These are phyloP conservation scores for Manis javanica DNA, from an alignment of 2,797 vertebrate genomes.

Conservation along the genomic window DNA sequence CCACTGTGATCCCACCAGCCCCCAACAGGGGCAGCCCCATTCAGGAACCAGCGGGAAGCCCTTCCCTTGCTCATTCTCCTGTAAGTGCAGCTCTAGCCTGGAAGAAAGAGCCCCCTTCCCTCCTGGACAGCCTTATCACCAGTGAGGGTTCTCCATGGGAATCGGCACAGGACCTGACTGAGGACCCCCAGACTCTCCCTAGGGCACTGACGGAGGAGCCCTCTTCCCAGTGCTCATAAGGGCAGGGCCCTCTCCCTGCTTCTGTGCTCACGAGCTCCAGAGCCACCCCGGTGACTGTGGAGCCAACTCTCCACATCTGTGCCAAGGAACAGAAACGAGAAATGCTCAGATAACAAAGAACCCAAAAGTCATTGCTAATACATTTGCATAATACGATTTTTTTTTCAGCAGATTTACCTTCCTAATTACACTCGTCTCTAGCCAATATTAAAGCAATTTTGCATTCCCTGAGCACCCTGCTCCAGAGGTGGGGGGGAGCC, in stretches of 20 bases:
- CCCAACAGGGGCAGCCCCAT: background rate
- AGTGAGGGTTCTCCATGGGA: background rate
- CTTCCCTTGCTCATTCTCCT: background rate
- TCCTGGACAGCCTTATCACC: background rate
- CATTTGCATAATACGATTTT: conserved; percentile 77
- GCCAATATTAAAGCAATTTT: conserved; percentile 80
- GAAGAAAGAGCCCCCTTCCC: background rate
- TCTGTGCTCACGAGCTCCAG: background rate
- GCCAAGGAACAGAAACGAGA: conserved; percentile 65
- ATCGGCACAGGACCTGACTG: background rate
- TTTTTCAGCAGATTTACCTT: conserved; percentile 80
- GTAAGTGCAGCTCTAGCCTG: background rate
- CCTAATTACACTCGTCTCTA: conserved; percentile 78
- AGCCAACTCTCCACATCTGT: background rate
- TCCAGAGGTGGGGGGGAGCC: background rate
- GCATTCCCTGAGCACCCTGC: conserved; percentile 48
- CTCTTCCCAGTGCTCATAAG: background rate
- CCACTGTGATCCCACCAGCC: background rate
- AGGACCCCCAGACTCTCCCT: background rate
- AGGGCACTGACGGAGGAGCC: background rate
- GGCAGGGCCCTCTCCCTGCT: background rate
- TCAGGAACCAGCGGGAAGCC: background rate
- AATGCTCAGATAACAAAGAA: conserved; percentile 71
- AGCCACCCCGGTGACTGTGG: background rate
- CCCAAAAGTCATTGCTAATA: conserved; percentile 78